Base-by-base conservation (phyloP, 1,140 invertebrate genomes). In the Drosophila kurseongensis region DNA sequence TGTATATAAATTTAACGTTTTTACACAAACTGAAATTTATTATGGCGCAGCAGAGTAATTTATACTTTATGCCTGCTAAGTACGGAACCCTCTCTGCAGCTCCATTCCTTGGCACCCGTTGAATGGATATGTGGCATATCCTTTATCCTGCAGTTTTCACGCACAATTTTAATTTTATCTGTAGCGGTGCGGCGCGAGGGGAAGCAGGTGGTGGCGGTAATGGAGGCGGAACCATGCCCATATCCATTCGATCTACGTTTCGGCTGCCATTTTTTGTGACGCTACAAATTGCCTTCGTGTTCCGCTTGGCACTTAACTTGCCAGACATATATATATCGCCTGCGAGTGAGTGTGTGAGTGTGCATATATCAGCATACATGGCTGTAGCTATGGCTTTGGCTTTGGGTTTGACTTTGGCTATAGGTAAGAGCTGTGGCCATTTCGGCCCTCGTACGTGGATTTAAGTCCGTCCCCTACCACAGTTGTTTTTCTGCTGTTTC, bases 21-120 rank as follows among this genome's bases (percentile, higher is more conserved):
- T 88, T 88, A 88, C 83, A 68, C 77, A 88, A 88, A 88, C 84
- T 89, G 80, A 89, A 89, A 89, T 89, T 89, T 89, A 89, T 89
- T 89, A 78, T 80, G 77, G 84, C 85, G 84, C 84, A 90, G 69
- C 63, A 66, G 80, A 78, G 84, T 89, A 89, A 89, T 89, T 90
- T 89, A 89, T 89, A 89, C 89, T 89, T 90, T 89, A 89, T 89
- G 84, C 84, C 85, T 80, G 80, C 69, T 89, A 89, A 89, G 84
- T 90, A 84, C 80, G 59, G 42, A 52, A 35, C 48, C 32, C 7
- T 6, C 29, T 8, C 29, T 32, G 29, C 29, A 7, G 29, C 29
- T 8, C 29, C 29, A 7, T 38, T 38, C 6, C 65, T 38, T 66
- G 52, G 65, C 55, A 14, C 52, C 60, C 55, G 36, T 36, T 35